A percentile compares a stretch with the other conserved stretches of the same genome.
These are phyloP conservation scores for Coccyzus lansbergi DNA, from an alignment of 2,797 vertebrate genomes.

Conservation along the genomic window DNA sequence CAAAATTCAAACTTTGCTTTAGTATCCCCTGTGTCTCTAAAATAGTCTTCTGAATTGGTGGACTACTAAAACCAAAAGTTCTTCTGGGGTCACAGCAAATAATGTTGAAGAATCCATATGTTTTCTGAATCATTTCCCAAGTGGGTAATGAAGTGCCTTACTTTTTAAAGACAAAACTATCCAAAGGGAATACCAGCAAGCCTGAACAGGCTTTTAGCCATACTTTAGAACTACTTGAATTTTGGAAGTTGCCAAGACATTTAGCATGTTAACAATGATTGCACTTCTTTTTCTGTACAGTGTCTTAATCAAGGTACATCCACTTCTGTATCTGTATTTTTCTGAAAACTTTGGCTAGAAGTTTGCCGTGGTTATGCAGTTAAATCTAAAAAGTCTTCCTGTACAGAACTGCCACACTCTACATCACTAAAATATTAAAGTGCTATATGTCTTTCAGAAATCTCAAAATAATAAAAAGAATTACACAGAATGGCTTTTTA, in stretches of 20 bases:
- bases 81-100: background rate
- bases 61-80: background rate
- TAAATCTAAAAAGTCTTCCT: background rate
- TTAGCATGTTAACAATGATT: background rate
- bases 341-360: background rate
- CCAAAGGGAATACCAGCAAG: background rate
- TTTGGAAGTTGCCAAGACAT: background rate
- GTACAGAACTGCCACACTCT: background rate
- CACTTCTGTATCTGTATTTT: background rate
- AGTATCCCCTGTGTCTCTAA: background rate
- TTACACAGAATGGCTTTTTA: background rate
- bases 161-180: slow-evolving; percentile 24
- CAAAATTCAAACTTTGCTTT: background rate
- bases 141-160: background rate
- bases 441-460: background rate
- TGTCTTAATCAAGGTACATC: background rate
- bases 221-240: background rate
- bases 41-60: background rate
- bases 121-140: background rate
- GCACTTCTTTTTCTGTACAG: background rate
- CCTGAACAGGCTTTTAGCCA: background rate
- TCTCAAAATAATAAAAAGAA: background rate
- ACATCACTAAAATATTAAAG: background rate
- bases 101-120: background rate
- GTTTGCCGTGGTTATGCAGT: background rate